These are phyloP conservation scores for Bufo gargarizans DNA, from an alignment of 2,113 vertebrate genomes.

Conservation along the genomic window DNA sequence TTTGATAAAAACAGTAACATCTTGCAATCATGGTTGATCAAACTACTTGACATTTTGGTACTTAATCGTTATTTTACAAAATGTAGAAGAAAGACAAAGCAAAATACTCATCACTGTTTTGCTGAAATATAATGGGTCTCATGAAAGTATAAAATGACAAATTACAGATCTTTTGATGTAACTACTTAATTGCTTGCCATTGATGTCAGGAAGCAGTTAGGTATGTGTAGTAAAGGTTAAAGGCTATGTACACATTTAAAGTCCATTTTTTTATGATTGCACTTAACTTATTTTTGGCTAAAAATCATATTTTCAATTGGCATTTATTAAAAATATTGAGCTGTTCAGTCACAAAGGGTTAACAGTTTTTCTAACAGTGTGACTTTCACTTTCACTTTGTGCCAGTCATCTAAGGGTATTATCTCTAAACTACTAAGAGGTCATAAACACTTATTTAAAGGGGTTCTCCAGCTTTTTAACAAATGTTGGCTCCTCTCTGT, in stretches of 20 bases:
- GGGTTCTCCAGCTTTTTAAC: too few relatives aligned
- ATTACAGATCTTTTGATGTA: not conserved
- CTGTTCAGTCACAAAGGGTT: too few relatives aligned
- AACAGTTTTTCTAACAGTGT: too few relatives aligned
- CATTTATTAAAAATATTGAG: too few relatives aligned
- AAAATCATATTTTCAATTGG: too few relatives aligned
- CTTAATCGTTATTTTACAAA: not conserved
- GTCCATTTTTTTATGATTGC: too few relatives aligned
- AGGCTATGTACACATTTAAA: not conserved
- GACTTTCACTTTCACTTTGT: too few relatives aligned
- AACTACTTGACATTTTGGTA: not conserved
- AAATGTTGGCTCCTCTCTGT: too few relatives aligned
- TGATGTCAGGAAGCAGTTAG: not conserved
- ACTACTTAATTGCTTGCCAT: not conserved
- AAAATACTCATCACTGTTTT: not conserved
- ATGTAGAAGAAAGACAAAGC: not conserved
- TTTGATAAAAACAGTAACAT: conserved; percentile 1
- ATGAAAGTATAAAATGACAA: not conserved
- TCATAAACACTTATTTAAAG: too few relatives aligned
- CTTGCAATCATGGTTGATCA: not conserved
- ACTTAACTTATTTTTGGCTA: too few relatives aligned
- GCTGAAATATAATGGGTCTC: not conserved
- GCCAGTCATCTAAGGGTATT: too few relatives aligned
- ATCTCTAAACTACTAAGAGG: too few relatives aligned
- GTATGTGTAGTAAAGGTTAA: not conserved